Base-by-base conservation (phyloP, 2,113 vertebrate genomes). In the Amphilophus citrinellus region DNA sequence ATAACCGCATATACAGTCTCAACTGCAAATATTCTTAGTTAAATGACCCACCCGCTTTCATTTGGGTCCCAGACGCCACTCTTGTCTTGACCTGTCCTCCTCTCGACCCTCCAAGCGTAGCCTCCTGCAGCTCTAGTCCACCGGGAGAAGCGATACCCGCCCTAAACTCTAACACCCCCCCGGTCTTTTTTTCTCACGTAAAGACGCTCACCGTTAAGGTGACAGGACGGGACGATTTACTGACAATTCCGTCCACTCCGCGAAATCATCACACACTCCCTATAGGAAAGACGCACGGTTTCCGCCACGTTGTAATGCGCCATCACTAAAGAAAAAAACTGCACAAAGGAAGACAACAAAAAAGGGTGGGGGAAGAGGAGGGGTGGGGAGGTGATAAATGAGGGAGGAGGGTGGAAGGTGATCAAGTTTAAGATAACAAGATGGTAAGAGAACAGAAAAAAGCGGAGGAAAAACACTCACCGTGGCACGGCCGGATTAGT, bases 401-500 rank as follows among this genome's bases (percentile, higher is more conserved):
- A 57, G 20, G 20, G 61, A 32, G 47, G 42, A 18, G 32, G 56
- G 27, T 7, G 30, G 53, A 27, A 50, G 53, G 32, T 60, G 50
- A 63, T 78, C 32, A 66, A 79, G 83, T 82, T 77, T 35, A 66
- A 56, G 37, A 63, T 58, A 61, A 77, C 3, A 27, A 66, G 9
- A 32, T 53, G 5, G 32, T 22, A 57, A 61, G 53, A 71, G 32
- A 61, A 10, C 53, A 47, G 44, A 68, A 10, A 80, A 66, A 84
- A 84, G 80, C 80, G 79, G 22, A 44, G 68, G 65, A 66, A 81
- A 86, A 90, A 37, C 77, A 94, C 94, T 95, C 91, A 94, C 93
- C 84, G 91, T 91, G 88, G 60, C 89, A 30, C 84, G 88, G 84
- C 79, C 75, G 91, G 93, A 94, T 93, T 91, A 93, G 15, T 90